phyloP scores from a whole-genome alignment of 1,140 invertebrate genomes.

The Ceratina calcarata region DNA sequence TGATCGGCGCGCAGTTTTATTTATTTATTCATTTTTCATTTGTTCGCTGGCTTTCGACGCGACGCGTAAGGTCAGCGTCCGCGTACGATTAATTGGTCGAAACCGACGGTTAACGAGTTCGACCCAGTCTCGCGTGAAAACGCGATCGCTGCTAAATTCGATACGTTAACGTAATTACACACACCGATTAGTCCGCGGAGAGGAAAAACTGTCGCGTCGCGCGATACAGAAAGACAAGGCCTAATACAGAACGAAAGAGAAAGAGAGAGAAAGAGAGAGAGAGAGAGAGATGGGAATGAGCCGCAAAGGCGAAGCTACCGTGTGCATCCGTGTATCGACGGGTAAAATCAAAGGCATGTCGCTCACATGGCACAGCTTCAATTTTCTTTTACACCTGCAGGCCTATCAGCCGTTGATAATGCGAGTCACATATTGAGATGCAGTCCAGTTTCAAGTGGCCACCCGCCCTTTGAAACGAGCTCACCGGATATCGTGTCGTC shows the following conservation, averaged over 20 bases:
- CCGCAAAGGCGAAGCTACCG: conserved; percentile 36
- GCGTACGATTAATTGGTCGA: conserved; percentile 19
- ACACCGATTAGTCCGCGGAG: conserved; percentile 48
- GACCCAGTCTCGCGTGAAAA: conserved; percentile 42
- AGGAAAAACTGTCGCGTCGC: conserved; percentile 26
- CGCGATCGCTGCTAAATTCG: conserved; percentile 52
- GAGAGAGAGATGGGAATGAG: background rate
- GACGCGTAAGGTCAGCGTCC: background rate
- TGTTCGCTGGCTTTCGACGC: background rate
- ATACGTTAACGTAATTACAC: conserved; percentile 60
- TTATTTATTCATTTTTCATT: conserved; percentile 1
- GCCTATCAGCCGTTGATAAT: conserved; percentile 60
- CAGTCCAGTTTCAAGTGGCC: conserved; percentile 24
- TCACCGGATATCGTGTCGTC: background rate
- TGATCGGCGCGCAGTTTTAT: background rate
- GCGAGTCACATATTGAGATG: conserved; percentile 48
- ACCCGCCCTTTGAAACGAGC: conserved; percentile 30
- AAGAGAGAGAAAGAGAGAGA: background rate
- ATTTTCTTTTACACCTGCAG: conserved; percentile 59
- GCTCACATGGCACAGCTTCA: conserved; percentile 43
- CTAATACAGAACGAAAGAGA: too few relatives aligned
- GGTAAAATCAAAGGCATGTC: conserved; percentile 63
- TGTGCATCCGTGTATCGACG: conserved; percentile 48
- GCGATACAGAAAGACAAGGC: background rate
- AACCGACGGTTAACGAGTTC: background rate